Evolutionary conservation across 2,888 invertebrate genomes (phyloP).

Genomic region (Zaprionus lineosus): DNA sequence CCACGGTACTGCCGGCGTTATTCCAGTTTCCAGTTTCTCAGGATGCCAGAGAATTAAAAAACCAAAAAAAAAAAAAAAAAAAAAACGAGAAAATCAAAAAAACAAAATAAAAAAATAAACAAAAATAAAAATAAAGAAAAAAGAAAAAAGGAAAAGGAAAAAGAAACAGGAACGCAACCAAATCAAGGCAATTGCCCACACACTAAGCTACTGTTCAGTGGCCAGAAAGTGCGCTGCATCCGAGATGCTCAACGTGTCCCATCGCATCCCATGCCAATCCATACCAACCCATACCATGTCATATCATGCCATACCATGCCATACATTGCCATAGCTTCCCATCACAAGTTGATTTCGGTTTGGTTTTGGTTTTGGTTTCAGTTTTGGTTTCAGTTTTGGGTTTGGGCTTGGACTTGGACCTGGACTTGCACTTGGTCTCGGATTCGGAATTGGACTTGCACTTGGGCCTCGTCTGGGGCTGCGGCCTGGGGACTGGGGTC

Average conservation of each 20-base stretch:
- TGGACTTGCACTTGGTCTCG: neutral
- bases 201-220: constrained; percentile 60
- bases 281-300: no score
- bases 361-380: neutral
- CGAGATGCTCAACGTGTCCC: constrained; percentile 26
- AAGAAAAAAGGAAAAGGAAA: neutral
- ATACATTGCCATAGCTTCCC: no score
- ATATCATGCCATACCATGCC: no score
- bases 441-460: neutral
- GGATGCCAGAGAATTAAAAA: constrained; percentile 12
- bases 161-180: constrained; percentile 24
- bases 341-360: neutral
- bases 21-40: constrained; percentile 11
- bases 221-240: constrained; percentile 40
- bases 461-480: neutral
- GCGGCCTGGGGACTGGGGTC: constrained; percentile 23
- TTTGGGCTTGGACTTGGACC: neutral
- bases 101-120: neutral
- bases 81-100: constrained; percentile 14
- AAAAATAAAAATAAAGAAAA: constrained; percentile 5
- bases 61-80: neutral
- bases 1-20: neutral
- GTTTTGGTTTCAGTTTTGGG: neutral
- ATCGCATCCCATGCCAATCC: neutral
- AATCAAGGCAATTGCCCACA: constrained; percentile 71